Evolutionary conservation across 2,888 invertebrate genomes (phyloP).

Genomic region (Dynastes hyllus): DNA sequence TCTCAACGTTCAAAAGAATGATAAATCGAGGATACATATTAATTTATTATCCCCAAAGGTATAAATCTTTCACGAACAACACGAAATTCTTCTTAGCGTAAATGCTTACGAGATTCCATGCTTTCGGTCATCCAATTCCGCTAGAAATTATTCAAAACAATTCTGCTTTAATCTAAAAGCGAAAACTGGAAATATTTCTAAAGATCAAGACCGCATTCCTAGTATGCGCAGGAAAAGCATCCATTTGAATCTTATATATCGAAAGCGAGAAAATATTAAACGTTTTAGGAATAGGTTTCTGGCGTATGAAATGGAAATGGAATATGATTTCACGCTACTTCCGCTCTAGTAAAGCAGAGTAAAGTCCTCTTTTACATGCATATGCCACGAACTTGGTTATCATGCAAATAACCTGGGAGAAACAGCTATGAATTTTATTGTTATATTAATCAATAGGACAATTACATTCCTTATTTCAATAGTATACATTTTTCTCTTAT

Average conservation of each 20-base stretch:
- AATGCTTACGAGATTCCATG: conserved; percentile 10
- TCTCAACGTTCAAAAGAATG: too few relatives aligned
- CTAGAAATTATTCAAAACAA: conserved; percentile 16
- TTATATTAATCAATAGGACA: too few relatives aligned
- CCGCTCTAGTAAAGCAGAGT: neutral
- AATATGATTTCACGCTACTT: conserved; percentile 6
- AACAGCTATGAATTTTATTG: neutral
- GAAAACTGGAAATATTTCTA: neutral
- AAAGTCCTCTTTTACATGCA: neutral
- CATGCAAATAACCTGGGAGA: neutral
- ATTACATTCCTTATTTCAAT: neutral
- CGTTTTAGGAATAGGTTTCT: conserved; percentile 6
- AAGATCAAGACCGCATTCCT: neutral
- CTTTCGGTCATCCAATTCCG: conserved; percentile 9
- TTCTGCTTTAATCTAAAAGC: neutral
- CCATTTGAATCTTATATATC: neutral
- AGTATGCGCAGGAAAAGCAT: neutral
- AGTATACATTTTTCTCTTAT: neutral
- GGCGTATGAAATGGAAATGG: neutral
- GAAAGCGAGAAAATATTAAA: conserved; percentile 21
- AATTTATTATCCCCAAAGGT: neutral
- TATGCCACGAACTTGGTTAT: neutral
- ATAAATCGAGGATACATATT: neutral
- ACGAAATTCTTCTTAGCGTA: neutral
- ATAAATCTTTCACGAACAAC: neutral